Evolutionary conservation across 2,888 invertebrate species (phyloP).

Genomic region (Stenurella melanura): DNA sequence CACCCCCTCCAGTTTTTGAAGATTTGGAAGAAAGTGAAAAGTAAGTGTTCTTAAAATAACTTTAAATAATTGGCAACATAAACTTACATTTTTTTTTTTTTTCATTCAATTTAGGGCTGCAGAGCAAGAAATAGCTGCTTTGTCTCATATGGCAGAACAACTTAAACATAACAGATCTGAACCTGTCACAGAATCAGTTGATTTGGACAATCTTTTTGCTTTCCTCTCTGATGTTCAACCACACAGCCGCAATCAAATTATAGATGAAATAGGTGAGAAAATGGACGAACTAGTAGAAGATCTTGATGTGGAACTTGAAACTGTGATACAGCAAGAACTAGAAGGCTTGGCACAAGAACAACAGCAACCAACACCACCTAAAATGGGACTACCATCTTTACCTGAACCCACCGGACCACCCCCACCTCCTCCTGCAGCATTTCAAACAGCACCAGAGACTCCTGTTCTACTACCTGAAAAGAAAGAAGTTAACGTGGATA

Average conservation of each 20-base stretch:
- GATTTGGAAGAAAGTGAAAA: constrained; percentile 80
- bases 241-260: constrained; percentile 76
- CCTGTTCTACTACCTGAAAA: constrained; percentile 56
- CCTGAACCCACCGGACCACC: constrained; percentile 85
- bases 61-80: neutral
- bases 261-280: constrained; percentile 89
- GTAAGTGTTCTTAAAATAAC: constrained; percentile 68
- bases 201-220: constrained; percentile 92
- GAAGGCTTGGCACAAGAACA: constrained; percentile 75
- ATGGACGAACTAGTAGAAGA: constrained; percentile 90
- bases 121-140: constrained; percentile 81
- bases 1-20: constrained; percentile 72
- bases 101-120: constrained; percentile 76
- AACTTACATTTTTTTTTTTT: neutral
- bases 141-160: constrained; percentile 85
- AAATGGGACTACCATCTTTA: constrained; percentile 78
- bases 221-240: constrained; percentile 88
- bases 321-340: constrained; percentile 79
- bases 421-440: constrained; percentile 76
- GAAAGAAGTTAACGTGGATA: constrained; percentile 56
- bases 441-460: constrained; percentile 45
- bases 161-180: constrained; percentile 78
- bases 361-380: constrained; percentile 71
- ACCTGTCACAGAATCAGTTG: constrained; percentile 81
- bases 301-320: constrained; percentile 85